These are phyloP conservation scores for Solea solea DNA, from an alignment of 2,113 vertebrate genomes.

Conservation along the genomic window DNA sequence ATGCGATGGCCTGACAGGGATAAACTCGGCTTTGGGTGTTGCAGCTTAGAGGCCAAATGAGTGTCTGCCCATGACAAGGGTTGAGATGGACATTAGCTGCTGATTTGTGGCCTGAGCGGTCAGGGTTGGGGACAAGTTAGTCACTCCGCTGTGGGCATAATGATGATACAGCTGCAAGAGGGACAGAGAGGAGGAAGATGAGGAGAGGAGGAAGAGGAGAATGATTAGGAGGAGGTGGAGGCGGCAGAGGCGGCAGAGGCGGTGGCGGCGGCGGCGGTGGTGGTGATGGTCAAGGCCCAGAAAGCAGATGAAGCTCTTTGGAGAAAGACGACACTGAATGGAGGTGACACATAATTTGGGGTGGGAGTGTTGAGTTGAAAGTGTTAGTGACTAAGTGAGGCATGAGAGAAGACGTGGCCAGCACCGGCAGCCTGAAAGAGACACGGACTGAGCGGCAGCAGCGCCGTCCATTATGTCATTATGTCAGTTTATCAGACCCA, in stretches of 20 bases:
- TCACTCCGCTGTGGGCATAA: slow-evolving; percentile 61
- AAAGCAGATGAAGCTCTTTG: slow-evolving; percentile 68
- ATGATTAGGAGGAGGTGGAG: slow-evolving; percentile 35
- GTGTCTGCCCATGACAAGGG: slow-evolving; percentile 69
- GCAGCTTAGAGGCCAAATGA: slow-evolving; percentile 72
- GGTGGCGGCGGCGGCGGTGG: slow-evolving; percentile 23
- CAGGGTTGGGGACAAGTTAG: slow-evolving; percentile 69
- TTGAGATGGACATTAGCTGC: slow-evolving; percentile 77
- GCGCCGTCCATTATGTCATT: slow-evolving; percentile 28
- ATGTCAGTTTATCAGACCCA: slow-evolving; percentile 24
- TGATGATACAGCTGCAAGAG: slow-evolving; percentile 68
- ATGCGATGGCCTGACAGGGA: slow-evolving; percentile 67
- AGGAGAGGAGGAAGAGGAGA: slow-evolving; percentile 41
- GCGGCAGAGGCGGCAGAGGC: slow-evolving; percentile 24
- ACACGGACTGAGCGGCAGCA: slow-evolving; percentile 12
- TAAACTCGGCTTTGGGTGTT: slow-evolving; percentile 65
- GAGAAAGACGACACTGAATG: slow-evolving; percentile 65
- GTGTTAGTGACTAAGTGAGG: slow-evolving; percentile 77
- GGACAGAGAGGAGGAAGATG: slow-evolving; percentile 26
- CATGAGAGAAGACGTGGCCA: slow-evolving; percentile 66
- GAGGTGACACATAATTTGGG: slow-evolving; percentile 76
- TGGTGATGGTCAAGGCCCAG: slow-evolving; percentile 55
- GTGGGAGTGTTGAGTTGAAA: slow-evolving; percentile 74
- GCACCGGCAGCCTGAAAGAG: slow-evolving; percentile 32
- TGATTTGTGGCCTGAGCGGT: slow-evolving; percentile 76